Conservation (phyloP, 2,797 vertebrate species). For the Helostoma temminkii region DNA sequence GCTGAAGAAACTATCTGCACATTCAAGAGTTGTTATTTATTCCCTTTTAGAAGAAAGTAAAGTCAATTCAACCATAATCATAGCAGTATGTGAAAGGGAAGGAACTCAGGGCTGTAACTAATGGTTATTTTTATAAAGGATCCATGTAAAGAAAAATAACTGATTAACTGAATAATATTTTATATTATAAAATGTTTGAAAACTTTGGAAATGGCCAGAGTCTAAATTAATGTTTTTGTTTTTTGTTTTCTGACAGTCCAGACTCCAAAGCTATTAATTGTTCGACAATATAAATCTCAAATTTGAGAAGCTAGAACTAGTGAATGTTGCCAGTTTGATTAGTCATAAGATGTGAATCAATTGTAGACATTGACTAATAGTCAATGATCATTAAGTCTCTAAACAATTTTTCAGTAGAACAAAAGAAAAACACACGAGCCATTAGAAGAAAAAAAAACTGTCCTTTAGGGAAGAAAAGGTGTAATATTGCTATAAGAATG, state of each 20-base stretch:
- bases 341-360: conserved; percentile 12
- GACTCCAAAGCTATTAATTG: neutral
- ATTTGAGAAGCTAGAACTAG: neutral
- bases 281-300: neutral
- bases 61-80: neutral
- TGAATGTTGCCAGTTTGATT: neutral
- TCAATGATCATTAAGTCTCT: neutral
- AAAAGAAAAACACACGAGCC: conserved; percentile 22
- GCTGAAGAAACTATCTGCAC: neutral
- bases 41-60: neutral
- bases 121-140: neutral
- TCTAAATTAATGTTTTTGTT: neutral
- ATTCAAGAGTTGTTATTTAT: neutral
- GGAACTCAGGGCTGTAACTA: neutral
- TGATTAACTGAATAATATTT: neutral
- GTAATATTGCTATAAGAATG: conserved; percentile 25
- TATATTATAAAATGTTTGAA: conserved; percentile 1
- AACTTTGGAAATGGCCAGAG: neutral
- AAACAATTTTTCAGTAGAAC: neutral
- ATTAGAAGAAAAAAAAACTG: conserved; percentile 15
- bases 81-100: neutral
- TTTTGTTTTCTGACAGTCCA: neutral
- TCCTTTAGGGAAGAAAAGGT: conserved; percentile 3
- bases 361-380: neutral
- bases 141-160: neutral